A percentile compares a stretch with the other conserved stretches of the same genome.
Evolutionary conservation across 2,113 vertebrate species (phyloP).

Genomic region (Etia nguti): DNA sequence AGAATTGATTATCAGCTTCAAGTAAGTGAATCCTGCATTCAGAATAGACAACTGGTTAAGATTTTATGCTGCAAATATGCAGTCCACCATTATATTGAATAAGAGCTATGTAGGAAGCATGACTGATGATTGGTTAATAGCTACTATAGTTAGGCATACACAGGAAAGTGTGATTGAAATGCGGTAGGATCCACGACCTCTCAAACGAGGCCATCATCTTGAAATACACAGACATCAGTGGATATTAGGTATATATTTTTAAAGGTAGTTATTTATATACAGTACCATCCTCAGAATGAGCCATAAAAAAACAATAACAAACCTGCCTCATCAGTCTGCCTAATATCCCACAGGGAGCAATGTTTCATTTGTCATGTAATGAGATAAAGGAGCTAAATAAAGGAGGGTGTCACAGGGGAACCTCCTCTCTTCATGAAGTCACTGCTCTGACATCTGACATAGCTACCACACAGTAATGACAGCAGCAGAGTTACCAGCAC

Average conservation of each 20-base stretch:
- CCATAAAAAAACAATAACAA: not conserved
- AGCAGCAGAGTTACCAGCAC: slow-evolving; percentile 19
- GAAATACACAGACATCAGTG: slow-evolving; percentile 17
- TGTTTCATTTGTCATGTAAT: slow-evolving; percentile 48
- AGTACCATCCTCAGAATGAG: not conserved
- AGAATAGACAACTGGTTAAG: not conserved
- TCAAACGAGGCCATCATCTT: slow-evolving; percentile 40
- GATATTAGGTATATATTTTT: slow-evolving; percentile 4
- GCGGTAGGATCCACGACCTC: not conserved
- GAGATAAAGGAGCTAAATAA: slow-evolving; percentile 38
- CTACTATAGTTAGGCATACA: slow-evolving; percentile 24
- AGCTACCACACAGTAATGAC: slow-evolving; percentile 2
- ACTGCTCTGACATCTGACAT: slow-evolving; percentile 17
- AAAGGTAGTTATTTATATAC: slow-evolving; percentile 9
- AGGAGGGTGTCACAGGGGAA: slow-evolving; percentile 16
- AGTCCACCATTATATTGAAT: slow-evolving; percentile 4
- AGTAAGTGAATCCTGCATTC: not conserved
- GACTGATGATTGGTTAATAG: slow-evolving; percentile 42
- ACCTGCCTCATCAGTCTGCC: slow-evolving; percentile 18
- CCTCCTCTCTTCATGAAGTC: slow-evolving; percentile 26
- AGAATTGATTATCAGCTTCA: slow-evolving; percentile 19
- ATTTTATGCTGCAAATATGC: not conserved
- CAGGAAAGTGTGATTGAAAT: slow-evolving; percentile 7
- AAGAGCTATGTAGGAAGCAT: slow-evolving; percentile 34
- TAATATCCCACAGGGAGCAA: slow-evolving; percentile 16